These are phyloP conservation scores for Aphelenchoides fujianensis DNA, from an alignment of 1,140 invertebrate genomes.

Conservation along the genomic window DNA sequence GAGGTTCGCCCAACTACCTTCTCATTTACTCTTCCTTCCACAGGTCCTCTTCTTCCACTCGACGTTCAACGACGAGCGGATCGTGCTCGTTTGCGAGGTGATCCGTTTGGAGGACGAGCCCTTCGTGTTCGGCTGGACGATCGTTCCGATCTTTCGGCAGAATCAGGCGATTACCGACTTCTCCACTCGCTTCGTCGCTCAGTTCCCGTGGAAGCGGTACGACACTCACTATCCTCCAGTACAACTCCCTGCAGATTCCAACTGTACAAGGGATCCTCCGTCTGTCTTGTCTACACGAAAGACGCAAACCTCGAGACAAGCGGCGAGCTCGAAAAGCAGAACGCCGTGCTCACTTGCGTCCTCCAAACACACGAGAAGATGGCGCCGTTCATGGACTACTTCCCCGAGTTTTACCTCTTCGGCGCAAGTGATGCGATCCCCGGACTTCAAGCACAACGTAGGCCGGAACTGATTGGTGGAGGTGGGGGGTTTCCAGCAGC, in stretches of 20 bases:
- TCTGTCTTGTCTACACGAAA: conserved; percentile 22
- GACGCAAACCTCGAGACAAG: conserved; percentile 5
- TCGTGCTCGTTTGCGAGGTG: conserved; percentile 33
- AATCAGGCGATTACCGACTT: conserved; percentile 36
- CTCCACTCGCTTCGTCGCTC: not conserved
- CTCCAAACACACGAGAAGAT: conserved; percentile 36
- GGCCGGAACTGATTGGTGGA: no score
- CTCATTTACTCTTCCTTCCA: not conserved
- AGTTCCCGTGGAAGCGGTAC: not conserved
- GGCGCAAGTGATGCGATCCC: conserved; percentile 26
- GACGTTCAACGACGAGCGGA: conserved; percentile 25
- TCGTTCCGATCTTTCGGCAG: conserved; percentile 21
- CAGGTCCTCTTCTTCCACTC: conserved; percentile 34
- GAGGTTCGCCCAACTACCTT: conserved; percentile 5
- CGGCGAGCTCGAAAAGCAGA: conserved; percentile 17
- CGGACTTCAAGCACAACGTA: conserved; percentile 12
- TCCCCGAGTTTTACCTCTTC: conserved; percentile 33
- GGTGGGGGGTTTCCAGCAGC: no score
- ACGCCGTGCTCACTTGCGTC: conserved; percentile 21
- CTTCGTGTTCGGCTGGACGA: conserved; percentile 28
- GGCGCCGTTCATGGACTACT: not conserved
- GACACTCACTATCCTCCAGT: no score
- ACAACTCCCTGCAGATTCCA: conserved; percentile 38
- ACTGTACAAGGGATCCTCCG: conserved; percentile 37
- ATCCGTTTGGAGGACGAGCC: conserved; percentile 25